These are phyloP conservation scores for Rhynchonycteris naso DNA, from an alignment of 2,797 vertebrate species.

Conservation along the genomic window DNA sequence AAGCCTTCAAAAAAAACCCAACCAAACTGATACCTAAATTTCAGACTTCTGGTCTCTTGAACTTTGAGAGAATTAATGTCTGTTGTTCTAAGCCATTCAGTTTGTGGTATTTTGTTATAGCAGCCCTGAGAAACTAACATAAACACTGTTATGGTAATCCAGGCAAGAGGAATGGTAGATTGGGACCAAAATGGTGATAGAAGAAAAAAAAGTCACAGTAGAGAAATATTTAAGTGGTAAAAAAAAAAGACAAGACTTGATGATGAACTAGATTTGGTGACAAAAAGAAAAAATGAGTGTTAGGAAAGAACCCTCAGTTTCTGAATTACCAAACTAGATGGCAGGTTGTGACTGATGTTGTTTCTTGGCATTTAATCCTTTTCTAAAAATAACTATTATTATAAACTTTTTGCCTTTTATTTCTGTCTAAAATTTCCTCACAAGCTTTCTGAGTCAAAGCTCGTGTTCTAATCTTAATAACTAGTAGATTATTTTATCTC, in stretches of 20 bases:
- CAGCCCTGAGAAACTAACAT: background rate
- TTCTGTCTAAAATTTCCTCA: slow-evolving; percentile 43
- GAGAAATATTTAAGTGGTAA: background rate
- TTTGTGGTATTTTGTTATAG: background rate
- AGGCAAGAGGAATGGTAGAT: background rate
- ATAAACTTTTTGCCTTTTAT: slow-evolving; percentile 56
- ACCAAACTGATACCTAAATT: background rate
- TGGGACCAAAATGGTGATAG: background rate
- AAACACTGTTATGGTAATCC: background rate
- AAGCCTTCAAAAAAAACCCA: background rate
- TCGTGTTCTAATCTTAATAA: slow-evolving; percentile 44
- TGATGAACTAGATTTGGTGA: background rate
- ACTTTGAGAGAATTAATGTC: background rate
- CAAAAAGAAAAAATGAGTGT: background rate
- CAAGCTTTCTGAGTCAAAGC: background rate
- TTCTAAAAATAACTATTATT: slow-evolving; percentile 28
- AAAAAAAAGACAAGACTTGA: background rate
- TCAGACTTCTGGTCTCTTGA: background rate
- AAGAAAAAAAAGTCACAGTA: background rate
- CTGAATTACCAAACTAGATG: background rate
- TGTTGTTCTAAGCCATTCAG: background rate
- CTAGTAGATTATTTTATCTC: slow-evolving; percentile 47
- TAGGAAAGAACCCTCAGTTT: background rate
- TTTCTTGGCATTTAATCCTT: slow-evolving; percentile 62
- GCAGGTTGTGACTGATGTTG: background rate